Percentiles rank a stretch among this genome's conserved stretches.
phyloP scores from a whole-genome alignment of 2,888 invertebrate genomes.

The Apotomis turbidana region DNA sequence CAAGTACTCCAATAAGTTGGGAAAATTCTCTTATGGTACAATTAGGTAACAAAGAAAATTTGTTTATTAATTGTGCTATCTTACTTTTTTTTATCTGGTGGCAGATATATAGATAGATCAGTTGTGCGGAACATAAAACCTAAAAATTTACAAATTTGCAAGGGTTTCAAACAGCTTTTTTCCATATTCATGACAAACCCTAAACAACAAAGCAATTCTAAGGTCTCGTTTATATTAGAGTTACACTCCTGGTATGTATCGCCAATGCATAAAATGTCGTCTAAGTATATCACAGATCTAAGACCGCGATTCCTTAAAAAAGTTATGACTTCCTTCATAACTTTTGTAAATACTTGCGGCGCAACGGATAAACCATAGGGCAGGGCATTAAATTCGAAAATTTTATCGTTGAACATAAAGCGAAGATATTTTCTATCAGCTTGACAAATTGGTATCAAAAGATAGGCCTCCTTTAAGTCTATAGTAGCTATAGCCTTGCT shows the following conservation, averaged over 20 bases:
- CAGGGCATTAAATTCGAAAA: conserved; percentile 32
- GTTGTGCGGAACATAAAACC: conserved; percentile 27
- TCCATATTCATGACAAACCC: conserved; percentile 41
- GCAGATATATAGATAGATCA: conserved; percentile 26
- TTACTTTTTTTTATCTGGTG: conserved; percentile 32
- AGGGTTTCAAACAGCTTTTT: conserved; percentile 36
- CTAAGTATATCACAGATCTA: conserved; percentile 39
- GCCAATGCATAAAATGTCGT: conserved; percentile 42
- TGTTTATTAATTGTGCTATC: conserved; percentile 22
- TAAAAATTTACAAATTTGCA: conserved; percentile 34
- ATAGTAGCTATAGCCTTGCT: neutral
- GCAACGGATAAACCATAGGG: conserved; percentile 37
- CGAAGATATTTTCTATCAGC: neutral
- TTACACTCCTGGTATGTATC: conserved; percentile 2
- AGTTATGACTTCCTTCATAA: conserved; percentile 32
- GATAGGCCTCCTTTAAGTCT: neutral
- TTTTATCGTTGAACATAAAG: neutral
- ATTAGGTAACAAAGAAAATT: conserved; percentile 21
- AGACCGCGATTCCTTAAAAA: conserved; percentile 27
- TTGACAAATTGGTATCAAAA: neutral
- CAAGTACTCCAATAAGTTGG: conserved; percentile 33
- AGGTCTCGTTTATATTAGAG: conserved; percentile 17
- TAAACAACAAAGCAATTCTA: conserved; percentile 33
- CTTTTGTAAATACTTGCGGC: conserved; percentile 32
- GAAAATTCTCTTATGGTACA: conserved; percentile 38